These are phyloP conservation scores for Sebastes itinus DNA, from an alignment of 2,797 vertebrate genomes.

Conservation along the genomic window DNA sequence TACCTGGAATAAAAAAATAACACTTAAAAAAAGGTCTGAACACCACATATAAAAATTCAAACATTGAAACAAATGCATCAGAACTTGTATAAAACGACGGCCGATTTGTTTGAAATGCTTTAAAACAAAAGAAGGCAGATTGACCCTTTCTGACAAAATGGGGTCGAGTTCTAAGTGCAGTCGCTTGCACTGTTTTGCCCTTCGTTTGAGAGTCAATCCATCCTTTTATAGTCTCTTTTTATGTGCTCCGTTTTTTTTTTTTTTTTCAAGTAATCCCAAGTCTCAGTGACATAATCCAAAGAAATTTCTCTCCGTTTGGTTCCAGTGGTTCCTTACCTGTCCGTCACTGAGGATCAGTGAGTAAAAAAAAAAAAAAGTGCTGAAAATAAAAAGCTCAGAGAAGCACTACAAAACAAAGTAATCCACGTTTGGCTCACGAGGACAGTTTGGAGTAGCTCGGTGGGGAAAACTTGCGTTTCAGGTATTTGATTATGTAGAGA, in stretches of 20 bases:
- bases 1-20: conserved; percentile 46
- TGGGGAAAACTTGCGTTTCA: conserved; percentile 97
- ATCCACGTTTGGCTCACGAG: conserved; percentile 78
- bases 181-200: background rate
- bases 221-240: background rate
- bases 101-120: conserved; percentile 30
- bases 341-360: conserved; percentile 21
- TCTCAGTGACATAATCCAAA: conserved; percentile 24
- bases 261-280: conserved; percentile 74
- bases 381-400: conserved; percentile 33
- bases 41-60: conserved; percentile 56
- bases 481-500: conserved; percentile 97
- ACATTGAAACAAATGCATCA: conserved; percentile 21
- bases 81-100: conserved; percentile 55
- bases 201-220: background rate
- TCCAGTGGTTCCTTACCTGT: conserved; percentile 50
- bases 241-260: conserved; percentile 63
- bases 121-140: conserved; percentile 53
- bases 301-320: background rate
- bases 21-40: conserved; percentile 46
- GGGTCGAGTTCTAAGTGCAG: conserved; percentile 7
- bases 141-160: background rate
- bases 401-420: background rate
- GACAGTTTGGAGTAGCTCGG: conserved; percentile 98
- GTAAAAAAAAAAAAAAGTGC: conserved; percentile 50